phyloP scores from a whole-genome alignment of 2,888 invertebrate species.

The Cephus pulcher region DNA sequence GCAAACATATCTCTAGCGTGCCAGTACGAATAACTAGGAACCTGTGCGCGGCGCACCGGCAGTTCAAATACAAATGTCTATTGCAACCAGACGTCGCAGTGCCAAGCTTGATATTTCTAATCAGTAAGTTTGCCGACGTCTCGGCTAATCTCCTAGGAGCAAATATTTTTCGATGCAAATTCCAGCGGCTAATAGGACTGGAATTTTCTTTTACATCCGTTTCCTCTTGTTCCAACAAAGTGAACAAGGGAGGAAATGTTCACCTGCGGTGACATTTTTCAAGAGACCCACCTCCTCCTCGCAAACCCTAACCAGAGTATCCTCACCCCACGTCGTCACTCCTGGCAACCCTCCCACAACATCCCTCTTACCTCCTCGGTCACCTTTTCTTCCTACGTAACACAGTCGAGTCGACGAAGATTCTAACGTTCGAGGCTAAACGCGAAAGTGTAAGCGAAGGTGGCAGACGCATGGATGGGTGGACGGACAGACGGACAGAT shows the following conservation, averaged over 20 bases:
- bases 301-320: neutral
- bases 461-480: constrained; percentile 45
- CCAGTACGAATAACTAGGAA: neutral
- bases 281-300: neutral
- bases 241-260: neutral
- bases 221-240: neutral
- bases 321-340: neutral
- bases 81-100: neutral
- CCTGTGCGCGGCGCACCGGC: neutral
- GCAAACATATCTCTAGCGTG: neutral
- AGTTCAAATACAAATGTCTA: neutral
- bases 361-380: neutral
- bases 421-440: constrained; percentile 24
- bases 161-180: neutral
- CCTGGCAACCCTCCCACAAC: neutral
- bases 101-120: neutral
- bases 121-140: neutral
- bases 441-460: constrained; percentile 35
- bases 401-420: neutral
- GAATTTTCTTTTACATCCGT: neutral
- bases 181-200: neutral
- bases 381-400: neutral
- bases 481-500: constrained; percentile 8
- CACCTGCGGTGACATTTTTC: neutral
- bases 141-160: neutral